phyloP scores from a whole-genome alignment of 2,797 vertebrate genomes.

The Microchirus variegatus region DNA sequence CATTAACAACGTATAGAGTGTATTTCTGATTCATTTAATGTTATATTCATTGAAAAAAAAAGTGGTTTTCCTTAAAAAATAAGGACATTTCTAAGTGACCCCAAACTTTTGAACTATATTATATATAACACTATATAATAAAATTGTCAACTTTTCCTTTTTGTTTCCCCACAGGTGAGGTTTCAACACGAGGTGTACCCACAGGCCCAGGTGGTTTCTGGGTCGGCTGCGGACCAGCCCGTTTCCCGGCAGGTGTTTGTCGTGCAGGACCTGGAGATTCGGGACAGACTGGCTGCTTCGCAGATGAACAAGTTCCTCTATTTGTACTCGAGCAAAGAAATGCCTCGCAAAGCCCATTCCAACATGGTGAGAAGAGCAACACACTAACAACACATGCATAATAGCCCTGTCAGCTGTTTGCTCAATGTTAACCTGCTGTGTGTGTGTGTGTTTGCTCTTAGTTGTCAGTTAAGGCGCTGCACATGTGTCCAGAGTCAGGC shows the following conservation, averaged over 20 bases:
- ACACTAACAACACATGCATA: not conserved
- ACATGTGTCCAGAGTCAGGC: slow-evolving; percentile 93
- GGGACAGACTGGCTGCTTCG: slow-evolving; percentile 94
- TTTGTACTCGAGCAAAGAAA: slow-evolving; percentile 96
- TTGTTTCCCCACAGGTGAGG: slow-evolving; percentile 82
- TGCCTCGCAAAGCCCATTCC: slow-evolving; percentile 97
- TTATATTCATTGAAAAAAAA: too few species aligned
- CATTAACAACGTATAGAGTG: too few species aligned
- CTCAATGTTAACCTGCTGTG: slow-evolving; percentile 6
- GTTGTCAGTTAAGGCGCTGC: slow-evolving; percentile 92
- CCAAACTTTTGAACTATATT: too few species aligned
- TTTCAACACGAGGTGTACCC: slow-evolving; percentile 98
- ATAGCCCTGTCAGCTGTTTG: not conserved
- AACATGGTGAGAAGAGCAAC: slow-evolving; percentile 87
- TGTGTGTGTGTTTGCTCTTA: slow-evolving; percentile 56
- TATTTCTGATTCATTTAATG: too few species aligned
- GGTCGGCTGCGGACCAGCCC: slow-evolving; percentile 83
- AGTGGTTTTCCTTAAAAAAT: too few species aligned
- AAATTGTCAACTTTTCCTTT: not conserved
- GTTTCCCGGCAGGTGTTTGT: slow-evolving; percentile 95
- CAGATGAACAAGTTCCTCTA: slow-evolving; percentile 99
- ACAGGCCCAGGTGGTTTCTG: slow-evolving; percentile 65
- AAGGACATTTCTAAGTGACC: too few species aligned
- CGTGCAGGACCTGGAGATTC: slow-evolving; percentile 96
- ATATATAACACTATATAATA: not conserved